phyloP scores from a whole-genome alignment of 2,888 invertebrate species.

The Papilio elwesi region DNA sequence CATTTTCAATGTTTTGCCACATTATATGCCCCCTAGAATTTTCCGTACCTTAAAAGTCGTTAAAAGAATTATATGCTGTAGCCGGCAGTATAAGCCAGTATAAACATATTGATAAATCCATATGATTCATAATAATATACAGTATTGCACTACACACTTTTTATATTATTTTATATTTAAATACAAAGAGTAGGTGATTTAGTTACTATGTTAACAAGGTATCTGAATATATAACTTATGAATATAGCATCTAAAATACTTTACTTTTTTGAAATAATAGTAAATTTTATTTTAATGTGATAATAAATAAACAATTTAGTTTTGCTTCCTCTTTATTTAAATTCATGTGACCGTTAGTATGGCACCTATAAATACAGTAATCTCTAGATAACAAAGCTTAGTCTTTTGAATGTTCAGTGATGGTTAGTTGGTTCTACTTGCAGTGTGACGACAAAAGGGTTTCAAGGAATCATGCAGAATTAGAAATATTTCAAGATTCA shows the following conservation, averaged over 20 bases:
- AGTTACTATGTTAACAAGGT: too few relatives aligned
- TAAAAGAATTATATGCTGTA: too few relatives aligned
- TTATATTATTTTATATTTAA: too few relatives aligned
- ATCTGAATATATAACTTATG: too few relatives aligned
- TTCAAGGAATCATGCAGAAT: conserved; percentile 79
- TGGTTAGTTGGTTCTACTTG: conserved; percentile 43
- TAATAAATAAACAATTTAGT: too few relatives aligned
- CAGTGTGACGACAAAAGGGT: conserved; percentile 81
- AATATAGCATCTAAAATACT: too few relatives aligned
- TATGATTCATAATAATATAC: not conserved
- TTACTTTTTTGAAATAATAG: too few relatives aligned
- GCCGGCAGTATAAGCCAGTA: too few relatives aligned
- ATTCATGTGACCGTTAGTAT: conserved; percentile 4
- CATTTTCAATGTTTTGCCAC: conserved; percentile 1
- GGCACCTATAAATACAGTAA: not conserved
- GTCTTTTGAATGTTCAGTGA: conserved; percentile 1
- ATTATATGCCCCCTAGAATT: not conserved
- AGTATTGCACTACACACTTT: too few relatives aligned
- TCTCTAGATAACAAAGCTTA: conserved; percentile 11
- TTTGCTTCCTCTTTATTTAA: not conserved
- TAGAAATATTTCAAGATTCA: conserved; percentile 65
- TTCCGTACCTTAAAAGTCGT: too few relatives aligned
- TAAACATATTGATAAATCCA: not conserved
- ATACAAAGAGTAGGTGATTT: too few relatives aligned
- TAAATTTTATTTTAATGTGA: too few relatives aligned